Evolutionary conservation across 2,797 vertebrate genomes (phyloP), one percentile per base, ranked within the genome.

Genomic region (Acrossocheilus wenchowensis): DNA sequence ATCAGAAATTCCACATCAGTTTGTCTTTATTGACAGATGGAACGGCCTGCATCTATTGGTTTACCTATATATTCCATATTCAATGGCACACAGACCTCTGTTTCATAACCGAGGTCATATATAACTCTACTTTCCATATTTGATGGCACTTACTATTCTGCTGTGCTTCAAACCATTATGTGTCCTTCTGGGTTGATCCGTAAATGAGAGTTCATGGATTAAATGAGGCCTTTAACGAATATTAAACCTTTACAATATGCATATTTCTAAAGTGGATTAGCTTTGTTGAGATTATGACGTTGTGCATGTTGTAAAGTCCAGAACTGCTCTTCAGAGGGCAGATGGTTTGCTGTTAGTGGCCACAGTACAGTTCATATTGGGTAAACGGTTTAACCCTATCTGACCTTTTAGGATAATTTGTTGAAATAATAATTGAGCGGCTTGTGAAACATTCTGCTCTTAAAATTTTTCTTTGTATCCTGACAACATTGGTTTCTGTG

Each of bases 231-330:
- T 78, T 78, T 68, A 77, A 41, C 14, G 5, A 66, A 52, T 78
- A 83, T 83, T 62, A 74, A 77, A 84, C 62, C 43, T 36, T 39
- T 54, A 82, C 66, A 68, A 78, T 52, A 83, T 48, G 52, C 81
- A 83, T 74, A 64, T 83, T 83, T 74, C 19, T 74, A 83, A 73
- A 77, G 71, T 84, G 83, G 73, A 78, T 84, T 84, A 52, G 21
- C 43, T 84, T 30, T 41, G 30, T 17, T 54, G 36, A 77, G 83
- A 78, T 84, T 78, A 84, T 50, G n/a, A 43, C 54, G 30, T n/a
- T 21, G 69, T 45, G 5, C 9, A 48, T 54, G 2, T 17, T 78
- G 34, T 69, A 34, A 78, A 41, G 74, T 69, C 68, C 19, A 68
- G 23, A 50, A 78, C 72, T 30, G 30, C 26, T 77, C 30, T 84